phyloP scores from a whole-genome alignment of 1,140 invertebrate species.

The Argopecten irradians region DNA sequence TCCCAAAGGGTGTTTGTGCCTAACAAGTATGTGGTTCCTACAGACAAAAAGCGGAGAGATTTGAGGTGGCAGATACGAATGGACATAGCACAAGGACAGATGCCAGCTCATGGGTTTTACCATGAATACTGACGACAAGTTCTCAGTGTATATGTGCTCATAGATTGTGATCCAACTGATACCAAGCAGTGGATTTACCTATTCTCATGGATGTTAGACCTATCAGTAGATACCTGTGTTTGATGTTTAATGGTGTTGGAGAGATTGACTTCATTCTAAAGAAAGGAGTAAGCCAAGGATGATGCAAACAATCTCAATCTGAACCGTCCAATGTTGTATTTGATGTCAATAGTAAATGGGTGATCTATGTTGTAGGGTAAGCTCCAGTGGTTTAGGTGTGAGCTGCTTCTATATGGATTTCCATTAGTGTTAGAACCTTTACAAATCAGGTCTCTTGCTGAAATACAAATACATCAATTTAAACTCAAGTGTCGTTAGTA shows the following conservation, averaged over 20 bases:
- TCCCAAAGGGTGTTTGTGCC: constrained; percentile 67
- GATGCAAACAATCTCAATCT: neutral
- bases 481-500: too few relatives aligned
- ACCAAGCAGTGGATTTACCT: neutral
- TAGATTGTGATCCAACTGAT: neutral
- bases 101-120: constrained; percentile 68
- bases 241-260: too few relatives aligned
- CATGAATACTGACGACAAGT: constrained; percentile 56
- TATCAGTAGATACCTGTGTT: neutral
- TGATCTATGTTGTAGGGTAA: too few relatives aligned
- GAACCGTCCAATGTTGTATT: neutral
- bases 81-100: constrained; percentile 70
- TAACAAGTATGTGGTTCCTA: constrained; percentile 72
- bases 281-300: too few relatives aligned
- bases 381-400: too few relatives aligned
- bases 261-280: too few relatives aligned
- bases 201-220: neutral
- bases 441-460: neutral
- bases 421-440: neutral
- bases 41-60: constrained; percentile 71
- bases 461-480: neutral
- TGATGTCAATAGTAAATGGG: too few relatives aligned
- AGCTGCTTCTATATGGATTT: too few relatives aligned
- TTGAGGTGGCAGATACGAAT: constrained; percentile 74
- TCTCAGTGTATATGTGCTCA: neutral